Evolutionary conservation across 2,888 invertebrate species (phyloP), one percentile per base, ranked within the genome.

Genomic region (Hypercompe scribonia): DNA sequence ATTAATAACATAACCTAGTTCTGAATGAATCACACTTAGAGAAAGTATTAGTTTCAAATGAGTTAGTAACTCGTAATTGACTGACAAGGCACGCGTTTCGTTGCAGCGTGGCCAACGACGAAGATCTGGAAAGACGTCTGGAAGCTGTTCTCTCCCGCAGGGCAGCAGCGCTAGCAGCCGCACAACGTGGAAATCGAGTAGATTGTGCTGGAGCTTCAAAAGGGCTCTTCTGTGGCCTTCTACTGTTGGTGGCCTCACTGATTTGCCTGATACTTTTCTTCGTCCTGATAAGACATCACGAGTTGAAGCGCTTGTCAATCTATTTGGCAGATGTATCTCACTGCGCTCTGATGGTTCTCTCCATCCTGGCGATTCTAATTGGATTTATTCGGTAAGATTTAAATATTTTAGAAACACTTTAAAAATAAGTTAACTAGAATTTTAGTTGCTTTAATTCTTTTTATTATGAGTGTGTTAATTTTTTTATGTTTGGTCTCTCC

Each of bases 211-310:
- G 99, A 39, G 99, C 99, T 42, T 99, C 98, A 89, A 98, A 98
- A 91, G 98, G 99, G 83, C 97, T 99, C 71, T 99, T 99, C 97
- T 98, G 98, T 93, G 99, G 99, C 86, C 96, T 99, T 70, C 96
- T 99, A 77, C 97, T 99, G 80, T 96, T 99, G 86, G 99, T 99
- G 82, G 98, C 98, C 73, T 98, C 99, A 34, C 96, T 99, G 85
- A 99, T 99, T 93, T 98, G 98, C 94, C 96, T 99, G 91, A 99
- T 99, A 88, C 97, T 99, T 81, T 99, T 99, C 97, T 99, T 99
- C 96, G 99, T 99, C 82, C 96, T 99, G 88, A 98, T 99, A 84
- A 98, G 98, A 91, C 98, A 98, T 91, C 97, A 97, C 77, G 97
- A 98, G 89, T 96, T 98, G 90, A 97, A 97, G 84, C 96, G 98